Evolutionary conservation across 2,797 vertebrate species (phyloP), one percentile per base, ranked within the genome.

Genomic region (Parauchenoglanis ngamensis): DNA sequence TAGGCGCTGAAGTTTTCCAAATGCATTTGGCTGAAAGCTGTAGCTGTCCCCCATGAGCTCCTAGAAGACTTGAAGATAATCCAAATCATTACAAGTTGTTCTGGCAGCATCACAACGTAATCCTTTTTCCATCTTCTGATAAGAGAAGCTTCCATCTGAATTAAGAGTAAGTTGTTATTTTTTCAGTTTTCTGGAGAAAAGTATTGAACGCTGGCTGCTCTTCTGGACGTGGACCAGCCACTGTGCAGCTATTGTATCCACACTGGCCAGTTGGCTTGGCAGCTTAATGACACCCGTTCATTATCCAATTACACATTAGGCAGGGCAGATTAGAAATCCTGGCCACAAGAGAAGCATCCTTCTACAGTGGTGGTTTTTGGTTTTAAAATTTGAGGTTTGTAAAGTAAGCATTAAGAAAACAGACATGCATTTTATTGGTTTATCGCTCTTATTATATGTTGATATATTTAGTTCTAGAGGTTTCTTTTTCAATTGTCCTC

Each of bases 291-390:
- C 84, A 90, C 86, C 81, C 88, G 77, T 90, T 92, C 87, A 91
- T 93, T 92, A 91, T 91, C 91, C 89, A 91, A 91, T 92, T 91
- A 91, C 86, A 83, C 89, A 89, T 89, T 67, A 89, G 87, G 82
- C 87, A 87, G 85, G 79, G 75, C 90, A 90, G 86, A 90, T 86
- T 57, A 84, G 86, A 89, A 86, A 85, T 82, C 73, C 83, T 91
- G 85, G 83, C 84, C 83, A 83, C 83, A 81, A 44, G 83, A 85
- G 61, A 81, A 82, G 57, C 88, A 61, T 78, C 28, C 11, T 40
- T 83, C 59, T 83, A 4, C 61, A 17, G n/a, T 63, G 54, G 19
- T 54, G 23, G 49, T 52, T 17, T 57, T 76, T 25, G 57, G 17
- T 17, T 75, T 82, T 76, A 67, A 46, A 56, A 75, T 76, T 57